Conservation (phyloP, 1,140 invertebrate genomes). For the Megalonaias nervosa region DNA sequence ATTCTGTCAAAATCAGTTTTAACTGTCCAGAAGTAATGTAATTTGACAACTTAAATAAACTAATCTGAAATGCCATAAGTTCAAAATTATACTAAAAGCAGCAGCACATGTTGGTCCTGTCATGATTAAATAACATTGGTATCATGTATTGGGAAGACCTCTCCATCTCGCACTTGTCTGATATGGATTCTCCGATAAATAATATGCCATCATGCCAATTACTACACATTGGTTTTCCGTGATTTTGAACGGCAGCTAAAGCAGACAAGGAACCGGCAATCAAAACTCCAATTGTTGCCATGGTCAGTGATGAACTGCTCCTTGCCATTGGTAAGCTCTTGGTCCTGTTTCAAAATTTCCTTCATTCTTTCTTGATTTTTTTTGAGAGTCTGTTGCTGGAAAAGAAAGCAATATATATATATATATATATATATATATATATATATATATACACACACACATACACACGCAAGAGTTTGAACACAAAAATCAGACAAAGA, state of each 20-base stretch:
- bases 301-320: constrained; percentile 74
- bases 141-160: neutral
- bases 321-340: constrained; percentile 72
- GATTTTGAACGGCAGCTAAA: constrained; percentile 58
- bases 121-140: neutral
- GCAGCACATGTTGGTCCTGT: neutral
- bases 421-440: too few relatives aligned
- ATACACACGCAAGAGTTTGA: neutral
- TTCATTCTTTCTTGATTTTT: constrained; percentile 70
- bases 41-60: too few relatives aligned
- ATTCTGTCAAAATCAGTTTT: too few relatives aligned
- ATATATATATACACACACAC: neutral
- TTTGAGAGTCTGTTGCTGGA: constrained; percentile 1
- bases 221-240: constrained; percentile 54
- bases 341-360: constrained; percentile 74
- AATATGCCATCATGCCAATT: neutral
- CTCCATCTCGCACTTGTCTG: constrained; percentile 1
- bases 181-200: neutral
- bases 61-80: too few relatives aligned
- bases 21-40: too few relatives aligned
- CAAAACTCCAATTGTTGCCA: constrained; percentile 75
- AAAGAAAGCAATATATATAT: too few relatives aligned
- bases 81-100: neutral
- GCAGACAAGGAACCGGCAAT: constrained; percentile 74
- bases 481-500: neutral